phyloP scores from a whole-genome alignment of 2,113 vertebrate genomes.

The Antechinus flavipes region DNA sequence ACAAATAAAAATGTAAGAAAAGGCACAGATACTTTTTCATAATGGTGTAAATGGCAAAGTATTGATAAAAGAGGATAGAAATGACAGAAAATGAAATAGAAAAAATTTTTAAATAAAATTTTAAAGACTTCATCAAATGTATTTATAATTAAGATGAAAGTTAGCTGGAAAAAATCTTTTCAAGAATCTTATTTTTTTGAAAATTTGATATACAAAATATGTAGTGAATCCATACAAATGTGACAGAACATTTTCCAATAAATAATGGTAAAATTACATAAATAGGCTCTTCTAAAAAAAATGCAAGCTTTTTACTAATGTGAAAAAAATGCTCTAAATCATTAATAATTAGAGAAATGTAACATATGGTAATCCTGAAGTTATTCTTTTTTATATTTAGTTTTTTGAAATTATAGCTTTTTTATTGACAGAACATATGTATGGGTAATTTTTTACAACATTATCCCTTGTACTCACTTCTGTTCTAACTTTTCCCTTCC shows the following conservation, averaged over 20 bases:
- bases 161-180: neutral
- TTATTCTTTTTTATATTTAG: too few species aligned
- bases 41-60: neutral
- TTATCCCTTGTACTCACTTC: too few species aligned
- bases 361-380: neutral
- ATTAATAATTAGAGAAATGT: neutral
- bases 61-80: neutral
- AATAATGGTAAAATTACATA: neutral
- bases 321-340: neutral
- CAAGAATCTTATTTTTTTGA: neutral
- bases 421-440: too few species aligned
- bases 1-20: neutral
- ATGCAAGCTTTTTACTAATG: neutral
- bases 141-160: neutral
- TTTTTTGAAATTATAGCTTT: too few species aligned
- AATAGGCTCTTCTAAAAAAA: neutral
- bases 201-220: neutral
- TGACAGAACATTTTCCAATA: neutral
- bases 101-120: neutral
- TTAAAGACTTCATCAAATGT: neutral
- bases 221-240: neutral
- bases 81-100: neutral
- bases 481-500: too few species aligned
- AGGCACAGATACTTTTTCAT: neutral
- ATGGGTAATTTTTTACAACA: too few species aligned